Evolutionary conservation across 2,888 invertebrate species (phyloP).

Genomic region (Hermaeophaga mercurialis): DNA sequence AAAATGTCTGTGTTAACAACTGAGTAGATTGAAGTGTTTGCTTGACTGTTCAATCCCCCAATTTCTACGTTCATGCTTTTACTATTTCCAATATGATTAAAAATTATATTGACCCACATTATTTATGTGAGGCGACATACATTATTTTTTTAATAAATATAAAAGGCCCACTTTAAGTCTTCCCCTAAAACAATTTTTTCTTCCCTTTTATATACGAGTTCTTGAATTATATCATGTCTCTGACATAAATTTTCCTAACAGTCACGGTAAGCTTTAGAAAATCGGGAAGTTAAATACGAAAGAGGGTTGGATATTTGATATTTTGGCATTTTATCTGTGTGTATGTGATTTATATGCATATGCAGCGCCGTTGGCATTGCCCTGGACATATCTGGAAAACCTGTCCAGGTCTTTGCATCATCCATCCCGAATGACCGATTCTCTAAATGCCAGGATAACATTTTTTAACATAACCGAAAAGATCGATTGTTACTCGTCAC

Average conservation of each 20-base stretch:
- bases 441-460: not conserved
- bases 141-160: too few relatives aligned
- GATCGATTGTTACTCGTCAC: too few relatives aligned
- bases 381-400: not conserved
- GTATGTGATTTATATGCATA: constrained; percentile 23
- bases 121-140: too few relatives aligned
- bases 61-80: too few relatives aligned
- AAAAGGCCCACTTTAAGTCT: not conserved
- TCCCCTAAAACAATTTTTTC: constrained; percentile 3
- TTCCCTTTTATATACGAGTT: constrained; percentile 1
- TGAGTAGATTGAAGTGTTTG: too few relatives aligned
- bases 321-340: constrained; percentile 24
- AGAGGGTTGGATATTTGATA: constrained; percentile 27
- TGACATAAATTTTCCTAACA: constrained; percentile 21
- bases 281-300: constrained; percentile 27
- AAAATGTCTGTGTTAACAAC: too few relatives aligned
- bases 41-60: too few relatives aligned
- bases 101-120: too few relatives aligned
- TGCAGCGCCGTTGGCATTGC: not conserved
- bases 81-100: too few relatives aligned
- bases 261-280: constrained; percentile 14
- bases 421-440: not conserved
- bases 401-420: not conserved
- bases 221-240: constrained; percentile 9
- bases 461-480: too few relatives aligned